These are phyloP conservation scores for Xenentodon cancila DNA, from an alignment of 2,797 vertebrate genomes.

Conservation along the genomic window DNA sequence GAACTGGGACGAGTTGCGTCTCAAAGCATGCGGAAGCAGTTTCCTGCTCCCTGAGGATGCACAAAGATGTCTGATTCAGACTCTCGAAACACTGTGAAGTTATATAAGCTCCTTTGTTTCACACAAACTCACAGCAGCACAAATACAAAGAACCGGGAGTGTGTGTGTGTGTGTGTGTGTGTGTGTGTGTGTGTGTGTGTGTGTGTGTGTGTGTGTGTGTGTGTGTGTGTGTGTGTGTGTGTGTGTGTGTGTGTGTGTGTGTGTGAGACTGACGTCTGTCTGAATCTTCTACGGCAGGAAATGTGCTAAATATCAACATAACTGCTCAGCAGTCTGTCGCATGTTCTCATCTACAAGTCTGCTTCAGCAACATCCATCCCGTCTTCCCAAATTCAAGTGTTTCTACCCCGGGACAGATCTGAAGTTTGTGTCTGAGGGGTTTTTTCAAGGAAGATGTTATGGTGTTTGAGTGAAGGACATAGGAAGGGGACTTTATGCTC, in stretches of 20 bases:
- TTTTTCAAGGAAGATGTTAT: slow-evolving; percentile 12
- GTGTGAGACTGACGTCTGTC: not conserved
- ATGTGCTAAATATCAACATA: not conserved
- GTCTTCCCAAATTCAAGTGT: not conserved
- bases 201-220: not conserved
- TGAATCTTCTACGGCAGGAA: not conserved
- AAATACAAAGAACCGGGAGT: slow-evolving; percentile 6
- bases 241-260: not conserved
- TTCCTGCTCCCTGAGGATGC: slow-evolving; percentile 34
- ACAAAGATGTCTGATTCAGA: slow-evolving; percentile 47
- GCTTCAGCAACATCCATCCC: not conserved
- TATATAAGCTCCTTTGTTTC: slow-evolving; percentile 47
- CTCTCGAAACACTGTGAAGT: slow-evolving; percentile 30
- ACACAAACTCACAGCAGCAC: slow-evolving; percentile 20
- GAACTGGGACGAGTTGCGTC: slow-evolving; percentile 17
- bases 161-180: not conserved
- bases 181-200: not conserved
- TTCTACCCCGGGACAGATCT: not conserved
- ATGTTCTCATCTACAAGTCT: slow-evolving; percentile 3
- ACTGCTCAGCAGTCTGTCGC: not conserved
- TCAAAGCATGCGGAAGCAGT: not conserved
- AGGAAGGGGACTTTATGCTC: slow-evolving; percentile 49
- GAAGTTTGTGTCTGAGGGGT: slow-evolving; percentile 11
- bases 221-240: not conserved
- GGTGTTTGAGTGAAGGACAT: slow-evolving; percentile 39